Conservation (phyloP, 2,113 vertebrate genomes). For the Calyptomena viridis region DNA sequence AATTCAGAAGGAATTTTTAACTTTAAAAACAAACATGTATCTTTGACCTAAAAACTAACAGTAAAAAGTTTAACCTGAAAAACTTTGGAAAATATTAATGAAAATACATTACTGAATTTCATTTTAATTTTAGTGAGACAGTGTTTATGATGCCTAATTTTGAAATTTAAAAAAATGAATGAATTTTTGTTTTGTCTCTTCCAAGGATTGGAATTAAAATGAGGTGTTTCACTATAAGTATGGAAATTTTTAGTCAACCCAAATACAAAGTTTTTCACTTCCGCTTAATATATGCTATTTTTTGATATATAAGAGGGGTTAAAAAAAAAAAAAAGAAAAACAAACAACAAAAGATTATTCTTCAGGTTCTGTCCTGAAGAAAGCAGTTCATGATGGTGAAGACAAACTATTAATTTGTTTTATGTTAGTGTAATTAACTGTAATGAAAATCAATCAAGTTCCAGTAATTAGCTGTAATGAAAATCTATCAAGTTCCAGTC, state of each 20-base stretch:
- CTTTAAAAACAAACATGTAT: neutral
- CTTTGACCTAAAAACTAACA: conserved; percentile 9
- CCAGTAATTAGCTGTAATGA: neutral
- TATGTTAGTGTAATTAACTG: neutral
- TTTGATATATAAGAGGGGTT: rapidly evolving
- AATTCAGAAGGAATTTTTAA: conserved; percentile 23
- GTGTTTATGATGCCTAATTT: neutral
- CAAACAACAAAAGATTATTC: neutral
- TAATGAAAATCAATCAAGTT: neutral
- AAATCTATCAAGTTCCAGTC: neutral
- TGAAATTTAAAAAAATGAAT: rapidly evolving
- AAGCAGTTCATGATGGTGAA: neutral
- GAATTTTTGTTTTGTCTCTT: neutral
- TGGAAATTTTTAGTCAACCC: neutral
- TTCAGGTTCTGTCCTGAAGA: neutral
- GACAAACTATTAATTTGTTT: neutral
- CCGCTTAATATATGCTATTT: neutral
- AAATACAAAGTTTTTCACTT: neutral
- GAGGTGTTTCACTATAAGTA: neutral
- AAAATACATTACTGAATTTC: neutral
- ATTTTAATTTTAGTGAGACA: neutral
- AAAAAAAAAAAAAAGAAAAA: rapidly evolving
- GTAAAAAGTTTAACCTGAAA: neutral
- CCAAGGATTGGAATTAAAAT: neutral
- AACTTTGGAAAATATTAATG: neutral